Conservation (phyloP, 1,140 invertebrate species). For the Rhynchophorus ferrugineus region DNA sequence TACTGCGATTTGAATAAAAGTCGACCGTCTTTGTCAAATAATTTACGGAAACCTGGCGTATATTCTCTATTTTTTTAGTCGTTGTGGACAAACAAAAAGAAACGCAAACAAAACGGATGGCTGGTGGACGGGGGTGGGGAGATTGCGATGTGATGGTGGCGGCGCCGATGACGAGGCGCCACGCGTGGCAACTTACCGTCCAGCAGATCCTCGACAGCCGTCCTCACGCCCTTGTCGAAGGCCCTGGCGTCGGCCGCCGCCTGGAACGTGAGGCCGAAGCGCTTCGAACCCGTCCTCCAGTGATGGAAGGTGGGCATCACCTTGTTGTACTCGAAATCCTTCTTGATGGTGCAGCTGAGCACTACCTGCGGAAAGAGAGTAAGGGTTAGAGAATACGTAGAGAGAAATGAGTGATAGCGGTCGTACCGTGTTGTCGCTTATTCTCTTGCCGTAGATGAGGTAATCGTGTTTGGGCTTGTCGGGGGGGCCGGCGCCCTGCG, state of each 20-base stretch:
- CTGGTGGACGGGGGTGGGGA: too few relatives aligned
- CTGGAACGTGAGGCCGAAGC: slow-evolving; percentile 92
- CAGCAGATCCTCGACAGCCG: slow-evolving; percentile 82
- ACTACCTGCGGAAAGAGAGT: slow-evolving; percentile 66
- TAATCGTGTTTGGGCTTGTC: slow-evolving; percentile 66
- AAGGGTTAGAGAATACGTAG: too few relatives aligned
- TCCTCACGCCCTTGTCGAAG: slow-evolving; percentile 87
- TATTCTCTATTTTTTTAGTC: too few relatives aligned
- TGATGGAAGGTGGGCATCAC: slow-evolving; percentile 98
- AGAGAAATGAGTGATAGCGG: too few relatives aligned
- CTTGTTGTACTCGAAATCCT: slow-evolving; percentile 95
- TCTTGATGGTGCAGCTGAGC: slow-evolving; percentile 88
- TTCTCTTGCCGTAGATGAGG: slow-evolving; percentile 83
- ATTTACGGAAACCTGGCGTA: too few relatives aligned
- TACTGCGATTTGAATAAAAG: too few relatives aligned
- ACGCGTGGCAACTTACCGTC: slow-evolving; percentile 62
- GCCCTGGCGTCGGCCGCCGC: slow-evolving; percentile 87
- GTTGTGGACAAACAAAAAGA: too few relatives aligned
- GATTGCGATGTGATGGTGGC: too few relatives aligned
- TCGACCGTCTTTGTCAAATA: too few relatives aligned
- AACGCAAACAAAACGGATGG: too few relatives aligned
- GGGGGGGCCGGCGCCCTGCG: slow-evolving; percentile 28
- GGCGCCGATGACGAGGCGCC: neutral
- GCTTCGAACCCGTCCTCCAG: slow-evolving; percentile 91
- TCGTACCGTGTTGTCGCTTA: slow-evolving; percentile 84